Base-by-base conservation (phyloP, 2,113 vertebrate genomes). In the Hippocampus guttulatus region DNA sequence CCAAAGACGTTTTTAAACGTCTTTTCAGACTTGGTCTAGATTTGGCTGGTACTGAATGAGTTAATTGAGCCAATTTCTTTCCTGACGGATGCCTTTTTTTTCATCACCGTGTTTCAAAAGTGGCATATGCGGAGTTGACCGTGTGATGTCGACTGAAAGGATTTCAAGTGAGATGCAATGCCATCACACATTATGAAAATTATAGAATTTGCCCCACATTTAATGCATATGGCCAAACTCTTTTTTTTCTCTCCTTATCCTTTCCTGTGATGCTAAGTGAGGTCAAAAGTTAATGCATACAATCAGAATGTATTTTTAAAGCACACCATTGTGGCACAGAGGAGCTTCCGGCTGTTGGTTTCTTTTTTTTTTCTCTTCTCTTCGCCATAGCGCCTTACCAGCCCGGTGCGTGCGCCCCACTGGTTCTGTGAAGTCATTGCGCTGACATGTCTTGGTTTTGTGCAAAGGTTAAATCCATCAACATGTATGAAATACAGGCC, bases 391-490 rank as follows among this genome's bases (percentile, higher is more conserved):
- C 38, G 70, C 75, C 70, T 64, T 67, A 57, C 38, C 74, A 68
- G 52, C 23, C n/a, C 27, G 69, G 25, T 18, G 8, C 27, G 0
- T 60, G 65, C 57, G 57, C 79, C 87, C 81, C 76, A 75, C 81
- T 87, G 87, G 57, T 87, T 21, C 49, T 8, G 47, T 85, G 85
- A 88, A 85, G 73, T 87, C 78, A 86, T 90, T 72, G 75, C 69
- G 79, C 76, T 25, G 88, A 87, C 88, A 77, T 73, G 69, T 66
- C 84, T 81, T 75, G 57, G 74, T 87, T 83, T 85, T 81, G 43
- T 79, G 71, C 74, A 91, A 90, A 90, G 90, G 91, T 92, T 89
- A 90, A 78, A 82, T 81, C 84, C 69, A 81, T 91, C 88, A 88
- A 72, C 79, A 80, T 82, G 74, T 82, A 84, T 81, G 76, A 84